Evolutionary conservation across 2,888 invertebrate genomes (phyloP), one percentile per base, ranked within the genome.

Genomic region (Mesochorus sp.): DNA sequence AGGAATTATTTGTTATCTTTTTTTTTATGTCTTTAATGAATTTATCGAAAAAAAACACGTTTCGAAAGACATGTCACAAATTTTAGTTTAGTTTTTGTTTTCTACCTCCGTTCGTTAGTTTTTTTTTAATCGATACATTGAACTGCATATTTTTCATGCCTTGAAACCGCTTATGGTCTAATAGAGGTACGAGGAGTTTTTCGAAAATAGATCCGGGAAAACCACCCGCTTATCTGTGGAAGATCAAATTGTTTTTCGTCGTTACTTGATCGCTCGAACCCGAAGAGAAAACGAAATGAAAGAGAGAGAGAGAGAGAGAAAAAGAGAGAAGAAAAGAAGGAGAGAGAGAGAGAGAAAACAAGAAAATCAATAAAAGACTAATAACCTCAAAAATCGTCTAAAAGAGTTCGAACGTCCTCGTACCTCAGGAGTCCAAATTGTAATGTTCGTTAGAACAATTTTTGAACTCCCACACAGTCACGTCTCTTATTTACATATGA

Each of bases 401-500:
- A 14, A 21, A 34, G 37, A 28, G 5, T 39, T 1, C 10, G 49
- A 74, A 64, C 37, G 61, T 55, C 59, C 74, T 78, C 74, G 74
- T 64, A 74, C 66, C 74, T 66, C 53, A 37, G 66, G 66, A 66
- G 64, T 71, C 12, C 24, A 12, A 12, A 8, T 6, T 24, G n/a
- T 12, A 34, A 62, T 4, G 28, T 26, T 49, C 44, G 57, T 19
- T 42, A 62, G 19, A n/a, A n/a, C n/a, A n/a, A 47, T 49, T 17
- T 21, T 37, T 26, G 28, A 49, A 62, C 61, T 71, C 55, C 70
- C 70, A 68, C 53, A 49, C 64, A 79, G 74, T 79, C 71, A 71
- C 51, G 49, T 59, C 71, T 72, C 67, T 62, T 75, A 79, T 75
- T 71, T 71, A 79, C 79, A 75, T 62, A 53, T 79, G 75, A 71